These are phyloP conservation scores for Apis dorsata DNA, from an alignment of 1,140 invertebrate genomes.

Conservation along the genomic window DNA sequence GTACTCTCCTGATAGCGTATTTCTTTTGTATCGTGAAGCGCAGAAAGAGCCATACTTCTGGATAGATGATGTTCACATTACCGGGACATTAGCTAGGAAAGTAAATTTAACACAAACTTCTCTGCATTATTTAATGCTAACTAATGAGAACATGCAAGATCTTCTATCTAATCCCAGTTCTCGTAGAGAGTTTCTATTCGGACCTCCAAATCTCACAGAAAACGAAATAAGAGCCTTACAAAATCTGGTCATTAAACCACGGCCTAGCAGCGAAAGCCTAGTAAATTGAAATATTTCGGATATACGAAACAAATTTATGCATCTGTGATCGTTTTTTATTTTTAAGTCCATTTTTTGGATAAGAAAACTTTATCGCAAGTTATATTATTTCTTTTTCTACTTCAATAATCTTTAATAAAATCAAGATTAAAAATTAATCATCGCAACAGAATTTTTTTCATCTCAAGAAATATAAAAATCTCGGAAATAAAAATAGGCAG, in stretches of 20 bases:
- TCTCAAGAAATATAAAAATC: not conserved
- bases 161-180: conserved; percentile 66
- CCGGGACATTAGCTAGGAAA: conserved; percentile 85
- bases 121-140: conserved; percentile 79
- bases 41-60: conserved; percentile 87
- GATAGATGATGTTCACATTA: conserved; percentile 92
- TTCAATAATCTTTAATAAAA: not conserved
- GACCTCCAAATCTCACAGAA: conserved; percentile 80
- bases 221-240: conserved; percentile 79
- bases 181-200: conserved; percentile 80
- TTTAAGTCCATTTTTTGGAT: not conserved
- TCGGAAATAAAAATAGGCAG: not conserved
- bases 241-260: conserved; percentile 68
- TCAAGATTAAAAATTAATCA: not conserved
- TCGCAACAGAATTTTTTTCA: not conserved
- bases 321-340: conserved; percentile 1
- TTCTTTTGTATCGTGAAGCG: conserved; percentile 83
- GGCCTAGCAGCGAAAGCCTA: conserved; percentile 67
- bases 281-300: conserved; percentile 47
- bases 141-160: conserved; percentile 70
- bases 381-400: not conserved
- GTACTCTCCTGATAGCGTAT: conserved; percentile 86
- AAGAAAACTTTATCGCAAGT: not conserved
- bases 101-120: conserved; percentile 82
- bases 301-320: not conserved